These are phyloP conservation scores for Muscicapa striata DNA, from an alignment of 2,797 vertebrate species.

Conservation along the genomic window DNA sequence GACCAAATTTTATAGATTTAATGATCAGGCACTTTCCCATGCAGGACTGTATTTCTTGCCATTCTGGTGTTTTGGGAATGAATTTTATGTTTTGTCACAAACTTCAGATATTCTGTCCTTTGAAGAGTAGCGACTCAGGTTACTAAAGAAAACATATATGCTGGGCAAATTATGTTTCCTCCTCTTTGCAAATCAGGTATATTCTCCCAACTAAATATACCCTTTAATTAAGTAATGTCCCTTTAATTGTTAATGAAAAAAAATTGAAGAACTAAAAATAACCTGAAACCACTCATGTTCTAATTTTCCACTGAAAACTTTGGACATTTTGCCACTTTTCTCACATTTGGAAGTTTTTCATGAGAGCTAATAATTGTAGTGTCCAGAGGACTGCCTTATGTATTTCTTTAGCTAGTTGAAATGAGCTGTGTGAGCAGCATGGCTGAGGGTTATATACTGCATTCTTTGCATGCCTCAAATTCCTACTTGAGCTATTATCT, in stretches of 20 bases:
- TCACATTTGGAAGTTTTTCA: background rate
- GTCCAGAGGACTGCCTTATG: background rate
- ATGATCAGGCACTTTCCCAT: background rate
- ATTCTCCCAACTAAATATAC: background rate
- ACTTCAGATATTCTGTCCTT: background rate
- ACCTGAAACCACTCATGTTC: background rate
- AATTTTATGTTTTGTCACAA: background rate
- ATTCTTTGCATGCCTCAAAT: background rate
- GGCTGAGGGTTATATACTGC: background rate
- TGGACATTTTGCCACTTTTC: background rate
- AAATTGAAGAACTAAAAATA: background rate
- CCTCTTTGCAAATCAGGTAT: background rate
- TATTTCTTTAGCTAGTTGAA: slow-evolving; percentile 8
- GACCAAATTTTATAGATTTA: background rate
- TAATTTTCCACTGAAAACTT: background rate
- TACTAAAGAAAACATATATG: background rate
- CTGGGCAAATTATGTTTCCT: background rate
- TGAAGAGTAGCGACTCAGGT: background rate
- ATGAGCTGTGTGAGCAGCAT: background rate
- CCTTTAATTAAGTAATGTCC: background rate
- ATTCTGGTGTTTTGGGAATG: background rate
- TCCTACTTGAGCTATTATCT: background rate
- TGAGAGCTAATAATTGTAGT: background rate
- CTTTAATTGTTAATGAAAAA: background rate
- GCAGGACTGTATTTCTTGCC: background rate